Conservation (phyloP, 2,888 invertebrate species). For the Pammene aurita region DNA sequence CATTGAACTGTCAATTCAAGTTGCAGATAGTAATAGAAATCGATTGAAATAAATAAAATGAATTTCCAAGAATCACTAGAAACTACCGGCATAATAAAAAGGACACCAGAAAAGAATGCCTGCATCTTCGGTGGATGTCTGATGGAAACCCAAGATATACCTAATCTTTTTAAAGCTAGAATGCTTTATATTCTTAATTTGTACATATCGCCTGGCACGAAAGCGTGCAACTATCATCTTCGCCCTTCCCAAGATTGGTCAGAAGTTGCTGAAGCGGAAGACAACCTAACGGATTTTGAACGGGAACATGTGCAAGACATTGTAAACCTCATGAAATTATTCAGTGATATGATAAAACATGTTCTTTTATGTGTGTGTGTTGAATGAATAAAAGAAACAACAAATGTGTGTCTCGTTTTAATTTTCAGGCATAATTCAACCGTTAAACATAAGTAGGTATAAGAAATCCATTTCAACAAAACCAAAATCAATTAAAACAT, state of each 20-base stretch:
- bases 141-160: no score
- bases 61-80: no score
- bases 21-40: no score
- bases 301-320: neutral
- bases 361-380: neutral
- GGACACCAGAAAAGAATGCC: no score
- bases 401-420: neutral
- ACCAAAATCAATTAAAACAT: no score
- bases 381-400: no score
- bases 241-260: neutral
- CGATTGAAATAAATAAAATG: no score
- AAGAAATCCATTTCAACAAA: neutral
- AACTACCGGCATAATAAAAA: no score
- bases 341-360: neutral
- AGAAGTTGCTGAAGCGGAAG: no score
- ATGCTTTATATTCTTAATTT: neutral
- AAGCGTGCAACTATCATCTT: neutral
- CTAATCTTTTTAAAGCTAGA: neutral
- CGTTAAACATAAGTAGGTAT: neutral
- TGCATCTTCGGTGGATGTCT: no score
- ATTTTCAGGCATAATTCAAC: neutral
- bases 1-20: no score
- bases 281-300: no score
- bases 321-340: neutral
- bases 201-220: neutral